Evolutionary conservation across 2,797 vertebrate species (phyloP).

Genomic region (Myiothlypis coronata): DNA sequence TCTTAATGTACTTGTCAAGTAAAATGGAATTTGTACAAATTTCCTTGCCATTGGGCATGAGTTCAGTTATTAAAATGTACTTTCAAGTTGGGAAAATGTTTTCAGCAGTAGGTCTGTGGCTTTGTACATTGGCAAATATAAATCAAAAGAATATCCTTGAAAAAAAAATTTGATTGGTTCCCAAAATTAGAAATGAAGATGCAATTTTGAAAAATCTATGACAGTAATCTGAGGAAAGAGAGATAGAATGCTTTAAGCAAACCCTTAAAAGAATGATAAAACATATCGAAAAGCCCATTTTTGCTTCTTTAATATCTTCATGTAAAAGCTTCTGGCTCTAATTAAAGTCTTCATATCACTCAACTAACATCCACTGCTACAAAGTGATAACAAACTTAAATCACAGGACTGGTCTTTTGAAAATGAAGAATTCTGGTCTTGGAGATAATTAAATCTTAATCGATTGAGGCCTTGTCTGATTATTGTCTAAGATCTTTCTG

Average conservation of each 20-base stretch:
- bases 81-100: background rate
- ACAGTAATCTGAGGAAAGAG: background rate
- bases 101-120: background rate
- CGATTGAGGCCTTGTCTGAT: background rate
- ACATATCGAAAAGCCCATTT: background rate
- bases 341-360: constrained; percentile 1
- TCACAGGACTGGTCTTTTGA: background rate
- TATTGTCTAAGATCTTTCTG: background rate
- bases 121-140: background rate
- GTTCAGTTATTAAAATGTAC: background rate
- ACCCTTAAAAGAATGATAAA: background rate
- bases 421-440: background rate
- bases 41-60: background rate
- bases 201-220: background rate
- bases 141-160: background rate
- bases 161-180: background rate
- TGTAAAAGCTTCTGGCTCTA: background rate
- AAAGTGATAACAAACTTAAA: constrained; percentile 9
- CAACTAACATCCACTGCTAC: background rate
- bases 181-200: background rate
- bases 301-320: background rate
- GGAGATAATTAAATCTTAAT: background rate
- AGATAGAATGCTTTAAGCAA: background rate
- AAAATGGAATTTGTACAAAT: constrained; percentile 17
- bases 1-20: background rate